These are phyloP conservation scores for Paraplagusia blochii DNA, from an alignment of 2,113 vertebrate genomes.

Conservation along the genomic window DNA sequence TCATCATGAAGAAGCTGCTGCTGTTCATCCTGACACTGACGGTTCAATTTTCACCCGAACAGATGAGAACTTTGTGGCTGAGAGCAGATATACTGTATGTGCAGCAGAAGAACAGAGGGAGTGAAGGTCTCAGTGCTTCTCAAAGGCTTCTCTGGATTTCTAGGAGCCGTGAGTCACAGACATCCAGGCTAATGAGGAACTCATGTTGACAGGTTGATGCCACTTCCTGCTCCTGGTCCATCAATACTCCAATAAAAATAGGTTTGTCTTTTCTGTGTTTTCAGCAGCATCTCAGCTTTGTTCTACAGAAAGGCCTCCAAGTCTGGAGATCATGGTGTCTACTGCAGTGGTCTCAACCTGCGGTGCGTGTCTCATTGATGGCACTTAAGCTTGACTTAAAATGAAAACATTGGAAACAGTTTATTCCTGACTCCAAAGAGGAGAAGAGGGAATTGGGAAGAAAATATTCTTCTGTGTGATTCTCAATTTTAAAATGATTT, in stretches of 20 bases:
- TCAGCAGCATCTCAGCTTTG: conserved; percentile 61
- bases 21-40: conserved; percentile 43
- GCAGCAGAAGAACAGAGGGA: conserved; percentile 49
- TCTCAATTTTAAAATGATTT: too few relatives aligned
- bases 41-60: conserved; percentile 54
- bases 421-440: too few relatives aligned
- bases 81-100: conserved; percentile 56
- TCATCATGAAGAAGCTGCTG: conserved; percentile 44
- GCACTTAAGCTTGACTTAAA: too few relatives aligned
- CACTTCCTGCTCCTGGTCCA: conserved; percentile 35
- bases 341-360: too few relatives aligned
- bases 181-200: conserved; percentile 38
- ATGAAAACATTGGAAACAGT: too few relatives aligned
- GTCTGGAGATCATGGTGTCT: too few relatives aligned
- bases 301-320: too few relatives aligned
- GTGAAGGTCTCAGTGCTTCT: conserved; percentile 46
- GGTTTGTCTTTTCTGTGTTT: too few relatives aligned
- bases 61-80: conserved; percentile 56
- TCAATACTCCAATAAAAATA: too few relatives aligned
- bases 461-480: too few relatives aligned
- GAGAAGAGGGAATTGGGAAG: too few relatives aligned
- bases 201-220: conserved; percentile 30
- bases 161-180: conserved; percentile 52
- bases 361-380: too few relatives aligned
- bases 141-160: conserved; percentile 57